phyloP scores from a whole-genome alignment of 2,113 vertebrate genomes.

The Thamnaconus septentrionalis region DNA sequence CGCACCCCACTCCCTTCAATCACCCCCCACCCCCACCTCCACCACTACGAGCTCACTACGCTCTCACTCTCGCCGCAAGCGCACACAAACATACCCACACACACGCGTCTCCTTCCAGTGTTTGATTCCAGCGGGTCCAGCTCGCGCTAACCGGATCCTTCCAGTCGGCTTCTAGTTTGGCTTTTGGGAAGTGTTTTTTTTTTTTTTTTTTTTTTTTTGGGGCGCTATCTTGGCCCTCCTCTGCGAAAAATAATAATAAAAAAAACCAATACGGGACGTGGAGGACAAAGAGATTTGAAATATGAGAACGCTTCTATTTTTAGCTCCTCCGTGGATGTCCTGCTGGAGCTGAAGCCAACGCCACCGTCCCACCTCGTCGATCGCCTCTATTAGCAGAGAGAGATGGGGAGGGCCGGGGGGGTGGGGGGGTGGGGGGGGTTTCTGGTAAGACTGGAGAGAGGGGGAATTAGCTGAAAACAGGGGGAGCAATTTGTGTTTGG shows the following conservation, averaged over 20 bases:
- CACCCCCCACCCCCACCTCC: conserved; percentile 48
- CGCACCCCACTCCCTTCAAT: conserved; percentile 44
- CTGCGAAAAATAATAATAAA: conserved; percentile 6
- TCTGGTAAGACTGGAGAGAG: too few relatives aligned
- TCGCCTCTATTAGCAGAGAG: conserved; percentile 24
- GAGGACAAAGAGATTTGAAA: conserved; percentile 56
- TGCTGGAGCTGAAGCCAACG: conserved; percentile 40
- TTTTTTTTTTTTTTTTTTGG: conserved; percentile 10
- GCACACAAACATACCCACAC: not conserved
- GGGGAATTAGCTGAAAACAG: too few relatives aligned
- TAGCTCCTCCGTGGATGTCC: conserved; percentile 46
- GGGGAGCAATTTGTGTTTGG: not conserved
- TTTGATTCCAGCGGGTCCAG: too few relatives aligned
- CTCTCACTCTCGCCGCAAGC: too few relatives aligned
- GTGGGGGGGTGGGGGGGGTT: not conserved
- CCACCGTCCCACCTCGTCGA: conserved; percentile 24
- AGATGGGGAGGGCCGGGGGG: not conserved
- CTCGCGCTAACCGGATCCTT: too few relatives aligned
- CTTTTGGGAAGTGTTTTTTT: conserved; percentile 9
- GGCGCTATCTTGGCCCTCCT: conserved; percentile 22
- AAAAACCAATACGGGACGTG: conserved; percentile 51
- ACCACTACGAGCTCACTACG: conserved; percentile 7
- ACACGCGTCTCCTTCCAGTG: too few relatives aligned
- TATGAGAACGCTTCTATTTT: conserved; percentile 67
- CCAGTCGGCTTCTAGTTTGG: conserved; percentile 22